Conservation (phyloP, 2,888 invertebrate species). For the Amblyteles armatorius region DNA sequence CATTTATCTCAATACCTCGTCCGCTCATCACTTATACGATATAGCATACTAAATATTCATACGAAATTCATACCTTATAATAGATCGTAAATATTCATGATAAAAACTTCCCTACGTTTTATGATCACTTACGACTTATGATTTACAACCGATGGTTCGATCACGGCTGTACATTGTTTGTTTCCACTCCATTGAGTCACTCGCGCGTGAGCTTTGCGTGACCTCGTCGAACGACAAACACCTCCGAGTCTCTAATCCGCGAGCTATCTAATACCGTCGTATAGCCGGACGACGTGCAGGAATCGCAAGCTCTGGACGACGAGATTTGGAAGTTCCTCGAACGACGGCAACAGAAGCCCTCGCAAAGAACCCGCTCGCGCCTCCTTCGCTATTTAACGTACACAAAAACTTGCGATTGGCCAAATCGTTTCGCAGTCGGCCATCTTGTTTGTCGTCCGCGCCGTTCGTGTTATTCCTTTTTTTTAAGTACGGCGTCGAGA, state of each 20-base stretch:
- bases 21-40: background rate
- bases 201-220: background rate
- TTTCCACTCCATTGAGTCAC: background rate
- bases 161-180: background rate
- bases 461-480: background rate
- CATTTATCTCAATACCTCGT: background rate
- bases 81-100: background rate
- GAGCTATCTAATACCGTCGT: background rate
- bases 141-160: background rate
- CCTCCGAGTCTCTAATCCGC: background rate
- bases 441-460: background rate
- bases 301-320: background rate
- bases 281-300: too few relatives aligned
- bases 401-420: conserved; percentile 74
- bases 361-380: background rate
- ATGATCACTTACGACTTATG: background rate
- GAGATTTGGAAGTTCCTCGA: background rate
- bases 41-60: background rate
- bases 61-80: background rate
- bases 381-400: background rate
- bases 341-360: background rate
- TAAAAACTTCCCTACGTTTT: background rate
- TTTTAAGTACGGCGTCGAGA: too few relatives aligned
- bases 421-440: conserved; percentile 76
- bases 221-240: background rate